Conservation (phyloP, 2,113 vertebrate genomes). For the Gnathonemus longibarbis region DNA sequence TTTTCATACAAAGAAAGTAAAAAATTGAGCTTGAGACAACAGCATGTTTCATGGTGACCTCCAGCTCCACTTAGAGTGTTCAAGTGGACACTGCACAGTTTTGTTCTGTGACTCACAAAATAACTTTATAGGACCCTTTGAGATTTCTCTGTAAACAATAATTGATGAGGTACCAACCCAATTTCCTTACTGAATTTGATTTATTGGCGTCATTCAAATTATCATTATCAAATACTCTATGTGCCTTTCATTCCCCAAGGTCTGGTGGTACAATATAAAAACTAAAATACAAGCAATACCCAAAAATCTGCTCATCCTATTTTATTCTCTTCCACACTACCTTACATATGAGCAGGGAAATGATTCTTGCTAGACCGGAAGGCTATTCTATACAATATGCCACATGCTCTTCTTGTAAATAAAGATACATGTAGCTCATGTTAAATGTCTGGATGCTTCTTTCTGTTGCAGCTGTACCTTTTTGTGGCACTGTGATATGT, state of each 20-base stretch:
- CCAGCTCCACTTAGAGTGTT: conserved; percentile 54
- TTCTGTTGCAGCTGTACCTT: conserved; percentile 28
- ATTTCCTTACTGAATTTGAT: neutral
- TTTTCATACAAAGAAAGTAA: conserved; percentile 63
- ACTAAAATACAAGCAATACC: neutral
- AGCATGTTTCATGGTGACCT: conserved; percentile 59
- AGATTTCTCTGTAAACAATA: neutral
- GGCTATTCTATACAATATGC: neutral
- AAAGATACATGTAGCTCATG: conserved; percentile 17
- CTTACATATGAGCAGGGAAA: neutral
- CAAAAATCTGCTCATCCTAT: neutral
- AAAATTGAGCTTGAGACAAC: conserved; percentile 63
- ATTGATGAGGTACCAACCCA: neutral
- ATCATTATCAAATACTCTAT: neutral
- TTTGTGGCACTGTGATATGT: conserved; percentile 38
- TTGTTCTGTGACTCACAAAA: conserved; percentile 55
- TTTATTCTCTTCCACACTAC: neutral
- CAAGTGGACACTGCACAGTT: conserved; percentile 64
- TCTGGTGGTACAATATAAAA: neutral
- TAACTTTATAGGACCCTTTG: conserved; percentile 42
- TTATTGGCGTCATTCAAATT: neutral
- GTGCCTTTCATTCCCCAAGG: neutral
- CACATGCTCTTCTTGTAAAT: conserved; percentile 24
- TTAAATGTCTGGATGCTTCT: conserved; percentile 32
- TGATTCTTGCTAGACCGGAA: neutral